Conservation (phyloP, 2,888 invertebrate species). For the Hoplodrina ambigua region DNA sequence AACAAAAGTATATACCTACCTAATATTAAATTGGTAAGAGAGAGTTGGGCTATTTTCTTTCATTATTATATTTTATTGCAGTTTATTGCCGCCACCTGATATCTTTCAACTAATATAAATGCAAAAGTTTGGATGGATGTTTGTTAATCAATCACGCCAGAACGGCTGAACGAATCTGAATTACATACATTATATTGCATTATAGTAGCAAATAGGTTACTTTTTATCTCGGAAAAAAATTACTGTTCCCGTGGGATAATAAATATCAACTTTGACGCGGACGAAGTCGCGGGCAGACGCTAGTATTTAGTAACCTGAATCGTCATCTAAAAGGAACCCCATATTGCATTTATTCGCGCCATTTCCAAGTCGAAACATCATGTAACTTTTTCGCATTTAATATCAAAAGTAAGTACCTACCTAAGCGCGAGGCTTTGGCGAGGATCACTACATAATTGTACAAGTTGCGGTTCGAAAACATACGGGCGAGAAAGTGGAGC, state of each 20-base stretch:
- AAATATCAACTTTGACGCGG: too few relatives aligned
- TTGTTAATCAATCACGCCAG: too few relatives aligned
- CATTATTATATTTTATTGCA: neutral
- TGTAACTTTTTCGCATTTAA: constrained; percentile 53
- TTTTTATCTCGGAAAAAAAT: too few relatives aligned
- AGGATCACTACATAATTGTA: constrained; percentile 57
- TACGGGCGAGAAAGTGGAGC: neutral
- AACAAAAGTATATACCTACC: too few relatives aligned
- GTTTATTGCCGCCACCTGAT: neutral
- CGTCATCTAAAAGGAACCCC: constrained; percentile 15
- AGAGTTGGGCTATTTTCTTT: neutral
- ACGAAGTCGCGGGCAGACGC: too few relatives aligned
- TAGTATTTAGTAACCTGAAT: neutral
- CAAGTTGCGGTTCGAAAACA: constrained; percentile 46
- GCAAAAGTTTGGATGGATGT: too few relatives aligned
- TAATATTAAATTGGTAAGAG: too few relatives aligned
- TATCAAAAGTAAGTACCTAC: constrained; percentile 43
- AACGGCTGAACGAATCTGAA: too few relatives aligned
- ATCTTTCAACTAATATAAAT: too few relatives aligned
- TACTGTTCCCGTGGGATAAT: too few relatives aligned
- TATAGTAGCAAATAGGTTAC: too few relatives aligned
- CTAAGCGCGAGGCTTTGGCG: constrained; percentile 45
- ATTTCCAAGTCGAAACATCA: constrained; percentile 32
- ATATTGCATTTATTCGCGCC: constrained; percentile 30
- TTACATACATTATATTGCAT: too few relatives aligned